Conservation (phyloP, 2,888 invertebrate species). For the Lasioglossum leucozonium region DNA sequence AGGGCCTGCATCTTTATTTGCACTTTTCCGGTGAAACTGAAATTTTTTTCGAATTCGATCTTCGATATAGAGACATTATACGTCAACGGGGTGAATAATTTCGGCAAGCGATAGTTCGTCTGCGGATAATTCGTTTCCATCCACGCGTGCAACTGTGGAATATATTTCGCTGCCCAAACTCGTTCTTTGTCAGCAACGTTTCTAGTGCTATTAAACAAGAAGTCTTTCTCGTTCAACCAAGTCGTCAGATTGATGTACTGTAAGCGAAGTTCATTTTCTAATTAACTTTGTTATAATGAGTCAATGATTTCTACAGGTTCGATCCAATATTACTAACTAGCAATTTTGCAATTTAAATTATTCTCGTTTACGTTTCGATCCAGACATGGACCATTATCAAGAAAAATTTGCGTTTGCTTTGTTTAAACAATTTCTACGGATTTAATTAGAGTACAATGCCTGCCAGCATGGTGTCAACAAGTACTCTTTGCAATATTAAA, state of each 20-base stretch:
- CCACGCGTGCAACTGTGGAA: conserved; percentile 73
- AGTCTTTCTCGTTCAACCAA: conserved; percentile 20
- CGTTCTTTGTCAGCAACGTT: conserved; percentile 67
- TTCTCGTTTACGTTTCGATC: too few species aligned
- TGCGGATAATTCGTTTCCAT: conserved; percentile 67
- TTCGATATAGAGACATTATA: conserved; percentile 79
- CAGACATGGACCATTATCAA: too few species aligned
- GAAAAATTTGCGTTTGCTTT: too few species aligned
- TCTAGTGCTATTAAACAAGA: conserved; percentile 22
- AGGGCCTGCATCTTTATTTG: conserved; percentile 83
- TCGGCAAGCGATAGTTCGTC: conserved; percentile 86
- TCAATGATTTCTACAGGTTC: too few species aligned
- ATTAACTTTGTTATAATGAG: background rate
- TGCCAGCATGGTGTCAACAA: too few species aligned
- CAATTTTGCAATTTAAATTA: too few species aligned
- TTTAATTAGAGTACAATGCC: too few species aligned
- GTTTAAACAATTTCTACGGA: too few species aligned
- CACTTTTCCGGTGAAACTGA: conserved; percentile 85
- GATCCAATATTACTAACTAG: too few species aligned
- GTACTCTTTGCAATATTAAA: too few species aligned
- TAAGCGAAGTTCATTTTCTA: background rate
- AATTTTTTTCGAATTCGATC: conserved; percentile 82
- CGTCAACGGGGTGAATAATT: conserved; percentile 79
- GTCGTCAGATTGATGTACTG: conserved; percentile 32
- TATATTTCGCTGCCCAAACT: conserved; percentile 71